Conservation (phyloP, 2,888 invertebrate species). For the Stratiomys singularior region DNA sequence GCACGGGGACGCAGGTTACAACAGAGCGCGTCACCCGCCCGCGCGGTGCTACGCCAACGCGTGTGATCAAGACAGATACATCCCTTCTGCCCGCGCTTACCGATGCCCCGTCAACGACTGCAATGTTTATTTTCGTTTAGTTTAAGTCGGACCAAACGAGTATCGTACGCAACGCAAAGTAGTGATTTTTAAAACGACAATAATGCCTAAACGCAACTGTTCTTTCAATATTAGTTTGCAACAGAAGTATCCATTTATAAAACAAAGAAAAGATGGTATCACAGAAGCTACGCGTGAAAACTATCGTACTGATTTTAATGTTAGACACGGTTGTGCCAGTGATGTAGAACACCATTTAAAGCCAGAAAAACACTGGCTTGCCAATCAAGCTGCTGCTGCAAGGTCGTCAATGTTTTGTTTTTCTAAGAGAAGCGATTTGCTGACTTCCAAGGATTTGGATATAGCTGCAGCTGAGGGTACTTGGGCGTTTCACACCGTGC, state of each 20-base stretch:
- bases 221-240: slow-evolving; percentile 52
- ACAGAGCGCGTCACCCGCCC: neutral
- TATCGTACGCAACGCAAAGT: neutral
- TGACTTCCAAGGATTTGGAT: slow-evolving; percentile 53
- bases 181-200: neutral
- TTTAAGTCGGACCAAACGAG: neutral
- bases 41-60: neutral
- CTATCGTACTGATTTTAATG: slow-evolving; percentile 49
- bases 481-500: slow-evolving; percentile 48
- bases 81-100: neutral
- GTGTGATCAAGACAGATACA: neutral
- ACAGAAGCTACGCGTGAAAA: slow-evolving; percentile 50
- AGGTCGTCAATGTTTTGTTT: slow-evolving; percentile 49
- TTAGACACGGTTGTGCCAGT: slow-evolving; percentile 51
- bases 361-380: slow-evolving; percentile 52
- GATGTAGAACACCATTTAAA: slow-evolving; percentile 54
- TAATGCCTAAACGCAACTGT: slow-evolving; percentile 52
- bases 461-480: slow-evolving; percentile 34
- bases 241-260: slow-evolving; percentile 54
- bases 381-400: slow-evolving; percentile 51
- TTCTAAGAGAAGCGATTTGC: slow-evolving; percentile 50
- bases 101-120: neutral
- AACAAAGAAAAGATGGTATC: slow-evolving; percentile 49
- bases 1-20: too few species aligned
- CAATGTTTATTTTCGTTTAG: slow-evolving; percentile 6